Percentiles rank a stretch among this genome's conserved stretches.
Evolutionary conservation across 2,113 vertebrate genomes (phyloP).

Genomic region (Eidolon helvum): DNA sequence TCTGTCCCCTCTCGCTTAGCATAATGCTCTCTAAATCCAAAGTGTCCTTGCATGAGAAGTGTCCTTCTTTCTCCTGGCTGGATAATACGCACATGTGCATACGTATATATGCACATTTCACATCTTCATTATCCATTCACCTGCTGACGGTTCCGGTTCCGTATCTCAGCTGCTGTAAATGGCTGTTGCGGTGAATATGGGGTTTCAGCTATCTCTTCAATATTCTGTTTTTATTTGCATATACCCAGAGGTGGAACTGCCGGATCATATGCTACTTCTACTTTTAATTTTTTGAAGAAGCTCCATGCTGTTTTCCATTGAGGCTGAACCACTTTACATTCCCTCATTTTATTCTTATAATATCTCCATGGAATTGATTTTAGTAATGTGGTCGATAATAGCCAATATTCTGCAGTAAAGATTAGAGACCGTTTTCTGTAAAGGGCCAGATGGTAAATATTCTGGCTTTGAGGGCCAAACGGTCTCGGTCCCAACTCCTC

Average conservation of each 20-base stretch:
- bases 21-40: background rate
- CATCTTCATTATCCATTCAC: no score
- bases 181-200: no score
- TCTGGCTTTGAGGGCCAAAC: background rate
- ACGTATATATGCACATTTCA: fast-evolving
- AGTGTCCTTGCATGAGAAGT: background rate
- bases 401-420: background rate
- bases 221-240: no score
- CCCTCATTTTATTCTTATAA: background rate
- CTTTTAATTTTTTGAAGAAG: background rate
- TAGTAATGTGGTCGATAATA: background rate
- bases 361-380: background rate
- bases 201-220: no score
- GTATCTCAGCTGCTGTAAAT: no score
- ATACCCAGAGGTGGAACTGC: background rate
- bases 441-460: background rate
- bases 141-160: no score
- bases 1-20: background rate
- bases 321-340: background rate
- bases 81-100: no score
- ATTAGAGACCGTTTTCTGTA: background rate
- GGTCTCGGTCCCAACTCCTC: background rate
- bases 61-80: background rate
- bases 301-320: background rate
- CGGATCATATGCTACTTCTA: background rate